Evolutionary conservation across 2,888 invertebrate species (phyloP).

Genomic region (Corythucha ciliata): DNA sequence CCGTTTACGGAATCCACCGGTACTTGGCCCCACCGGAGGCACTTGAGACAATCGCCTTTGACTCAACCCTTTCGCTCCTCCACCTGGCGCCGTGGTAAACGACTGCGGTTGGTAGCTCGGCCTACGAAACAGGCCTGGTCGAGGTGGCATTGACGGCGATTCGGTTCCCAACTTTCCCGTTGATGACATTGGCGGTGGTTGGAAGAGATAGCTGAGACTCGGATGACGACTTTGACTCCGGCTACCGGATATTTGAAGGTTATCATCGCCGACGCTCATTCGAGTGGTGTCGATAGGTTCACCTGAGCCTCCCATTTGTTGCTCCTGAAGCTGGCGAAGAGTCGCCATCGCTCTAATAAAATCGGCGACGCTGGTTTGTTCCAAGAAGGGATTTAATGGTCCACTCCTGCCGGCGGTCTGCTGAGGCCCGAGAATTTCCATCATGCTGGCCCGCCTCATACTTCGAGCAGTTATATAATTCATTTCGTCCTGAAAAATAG

Average conservation of each 20-base stretch:
- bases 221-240: conserved; percentile 9
- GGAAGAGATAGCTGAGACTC: conserved; percentile 15
- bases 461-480: conserved; percentile 3
- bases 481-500: no score
- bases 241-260: no score
- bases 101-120: conserved; percentile 9
- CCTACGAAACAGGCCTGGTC: conserved; percentile 16
- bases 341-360: conserved; percentile 53
- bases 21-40: conserved; percentile 12
- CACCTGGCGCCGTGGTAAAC: conserved; percentile 4
- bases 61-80: no score
- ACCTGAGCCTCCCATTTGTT: not conserved
- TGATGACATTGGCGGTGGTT: no score
- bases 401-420: conserved; percentile 17
- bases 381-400: conserved; percentile 50
- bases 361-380: conserved; percentile 75
- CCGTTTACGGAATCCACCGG: conserved; percentile 13
- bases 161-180: not conserved
- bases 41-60: conserved; percentile 25
- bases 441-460: conserved; percentile 29
- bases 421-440: conserved; percentile 26
- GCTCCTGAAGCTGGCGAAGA: not conserved
- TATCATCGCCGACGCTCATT: no score
- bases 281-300: not conserved
- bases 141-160: conserved; percentile 11